Evolutionary conservation across 1,140 invertebrate species (phyloP), one percentile per base, ranked within the genome.

Genomic region (Caenorhabditis latens): DNA sequence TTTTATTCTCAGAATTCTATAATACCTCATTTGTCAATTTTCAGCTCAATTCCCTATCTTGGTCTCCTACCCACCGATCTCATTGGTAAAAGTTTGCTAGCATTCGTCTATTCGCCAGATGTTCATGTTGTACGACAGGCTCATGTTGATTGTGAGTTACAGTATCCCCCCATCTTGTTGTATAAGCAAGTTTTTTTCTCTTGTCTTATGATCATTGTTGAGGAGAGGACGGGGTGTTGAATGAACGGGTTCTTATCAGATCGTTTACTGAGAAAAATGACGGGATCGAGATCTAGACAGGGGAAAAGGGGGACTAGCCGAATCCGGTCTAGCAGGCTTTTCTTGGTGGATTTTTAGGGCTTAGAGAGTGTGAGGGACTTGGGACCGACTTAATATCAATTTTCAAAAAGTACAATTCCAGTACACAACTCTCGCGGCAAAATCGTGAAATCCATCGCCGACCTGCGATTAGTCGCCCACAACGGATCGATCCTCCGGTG

Each of bases 31-130:
- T n/a, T n/a, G n/a, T n/a, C n/a, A n/a, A n/a, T 21, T 89, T 87
- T 50, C 86, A 90, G 91, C 46, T 91, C 90, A 21, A 90, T 92
- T 61, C 90, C 91, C 5, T 88, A 91, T 65, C 90, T 92, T 53
- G 91, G 91, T 53, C 92, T 91, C 85, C 90, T 92, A 65, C 91
- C 91, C 21, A 90, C 88, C 58, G 91, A 92, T 65, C 75, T 91
- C 21, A 91, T 91, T 32, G 91, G 91, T 50, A 89, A 89, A 85
- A 93, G 91, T 42, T 63, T 92, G 32, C 88, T 92, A 83, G 84
- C 90, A 19, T 79, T 92, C 61, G 86, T 92, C 82, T 91, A 92
- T 84, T 42, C 88, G 40, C 90, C 91, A 42, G 91, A 92, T 89
- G 90, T 89, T 1, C 57, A 89, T 43, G 61, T 89, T 19, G 83